Percentiles rank a stretch among this genome's conserved stretches.
phyloP scores from a whole-genome alignment of 2,797 vertebrate genomes.

The Sebastes taczanowskii region DNA sequence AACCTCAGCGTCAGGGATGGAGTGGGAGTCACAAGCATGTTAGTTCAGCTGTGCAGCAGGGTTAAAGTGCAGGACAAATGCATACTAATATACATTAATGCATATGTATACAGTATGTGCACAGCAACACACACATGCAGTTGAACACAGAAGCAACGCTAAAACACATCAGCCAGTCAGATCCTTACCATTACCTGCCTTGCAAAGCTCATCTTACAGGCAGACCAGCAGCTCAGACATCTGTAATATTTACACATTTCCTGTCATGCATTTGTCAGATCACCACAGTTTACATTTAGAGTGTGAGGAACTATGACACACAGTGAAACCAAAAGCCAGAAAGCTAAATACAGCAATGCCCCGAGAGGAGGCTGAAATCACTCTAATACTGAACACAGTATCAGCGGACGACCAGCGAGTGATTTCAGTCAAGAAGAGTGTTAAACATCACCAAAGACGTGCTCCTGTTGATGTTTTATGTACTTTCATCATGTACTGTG shows the following conservation, averaged over 20 bases:
- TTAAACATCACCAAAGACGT: background rate
- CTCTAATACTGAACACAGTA: conserved; percentile 24
- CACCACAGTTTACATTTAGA: conserved; percentile 65
- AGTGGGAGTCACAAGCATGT: conserved; percentile 51
- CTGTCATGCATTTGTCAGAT: conserved; percentile 77
- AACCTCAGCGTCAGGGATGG: background rate
- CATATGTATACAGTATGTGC: conserved; percentile 2
- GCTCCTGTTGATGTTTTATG: background rate
- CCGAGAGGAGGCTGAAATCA: conserved; percentile 46
- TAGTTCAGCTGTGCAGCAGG: conserved; percentile 47
- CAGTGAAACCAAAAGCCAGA: conserved; percentile 60
- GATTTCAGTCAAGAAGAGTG: conserved; percentile 32
- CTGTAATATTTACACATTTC: conserved; percentile 91
- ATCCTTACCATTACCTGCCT: conserved; percentile 95
- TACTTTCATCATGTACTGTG: background rate
- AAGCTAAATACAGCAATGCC: conserved; percentile 33
- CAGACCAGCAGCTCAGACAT: conserved; percentile 94
- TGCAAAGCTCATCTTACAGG: conserved; percentile 89
- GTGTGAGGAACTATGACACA: conserved; percentile 39
- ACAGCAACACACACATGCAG: conserved; percentile 48
- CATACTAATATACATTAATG: conserved; percentile 19
- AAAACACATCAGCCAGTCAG: conserved; percentile 81
- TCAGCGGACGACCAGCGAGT: conserved; percentile 23
- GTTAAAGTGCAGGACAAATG: conserved; percentile 27
- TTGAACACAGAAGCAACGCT: conserved; percentile 25